Evolutionary conservation across 2,113 vertebrate genomes (phyloP).

Genomic region (Carassius gibelio): DNA sequence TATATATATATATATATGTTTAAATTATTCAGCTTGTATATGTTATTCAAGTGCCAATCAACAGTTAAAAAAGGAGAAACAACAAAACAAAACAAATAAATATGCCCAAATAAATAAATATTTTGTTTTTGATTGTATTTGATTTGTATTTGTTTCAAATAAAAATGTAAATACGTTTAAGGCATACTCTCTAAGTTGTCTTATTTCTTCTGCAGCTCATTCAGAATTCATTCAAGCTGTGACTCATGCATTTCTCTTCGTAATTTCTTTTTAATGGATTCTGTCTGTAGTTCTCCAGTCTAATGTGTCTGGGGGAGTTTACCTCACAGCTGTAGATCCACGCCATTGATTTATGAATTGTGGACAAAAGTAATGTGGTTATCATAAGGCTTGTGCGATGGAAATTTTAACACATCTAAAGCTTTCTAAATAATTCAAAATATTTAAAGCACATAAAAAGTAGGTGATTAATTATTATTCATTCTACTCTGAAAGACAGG

Average conservation of each 20-base stretch:
- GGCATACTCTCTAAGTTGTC: not conserved
- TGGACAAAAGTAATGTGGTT: slow-evolving; percentile 4
- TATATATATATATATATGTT: too few relatives aligned
- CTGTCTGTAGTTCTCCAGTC: not conserved
- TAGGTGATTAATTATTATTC: not conserved
- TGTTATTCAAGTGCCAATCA: too few relatives aligned
- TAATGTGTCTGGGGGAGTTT: not conserved
- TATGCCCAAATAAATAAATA: too few relatives aligned
- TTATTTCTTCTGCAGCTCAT: slow-evolving; percentile 15
- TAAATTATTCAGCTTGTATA: too few relatives aligned
- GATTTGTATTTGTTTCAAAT: too few relatives aligned
- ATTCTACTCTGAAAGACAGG: not conserved
- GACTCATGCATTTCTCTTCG: not conserved
- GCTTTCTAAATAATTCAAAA: not conserved
- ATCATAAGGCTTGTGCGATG: not conserved
- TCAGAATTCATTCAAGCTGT: not conserved
- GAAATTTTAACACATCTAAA: not conserved
- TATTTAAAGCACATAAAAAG: not conserved
- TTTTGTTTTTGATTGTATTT: too few relatives aligned
- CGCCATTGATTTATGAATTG: slow-evolving; percentile 5
- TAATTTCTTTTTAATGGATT: slow-evolving; percentile 15
- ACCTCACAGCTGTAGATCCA: not conserved
- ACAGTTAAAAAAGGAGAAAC: too few relatives aligned
- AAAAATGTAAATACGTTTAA: too few relatives aligned
- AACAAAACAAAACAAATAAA: too few relatives aligned